Base-by-base conservation (phyloP, 2,113 vertebrate genomes). In the Coptodon rendalli region DNA sequence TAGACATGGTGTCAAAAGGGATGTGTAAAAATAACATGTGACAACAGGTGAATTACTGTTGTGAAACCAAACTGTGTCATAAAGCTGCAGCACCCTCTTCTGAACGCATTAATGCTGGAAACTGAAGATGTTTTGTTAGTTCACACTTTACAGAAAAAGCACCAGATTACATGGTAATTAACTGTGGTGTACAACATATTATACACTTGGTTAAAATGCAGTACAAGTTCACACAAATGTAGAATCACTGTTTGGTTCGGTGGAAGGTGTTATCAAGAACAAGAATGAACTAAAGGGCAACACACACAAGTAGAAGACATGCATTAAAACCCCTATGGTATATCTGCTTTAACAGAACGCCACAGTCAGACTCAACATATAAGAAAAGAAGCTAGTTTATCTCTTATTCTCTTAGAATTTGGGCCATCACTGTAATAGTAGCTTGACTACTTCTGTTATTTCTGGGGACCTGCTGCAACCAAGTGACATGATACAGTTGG, bases 101-200 rank as follows among this genome's bases (percentile, higher is more conserved):
- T 63, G 52, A 91, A 87, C n/a, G 27, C 12, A 78, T 87, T 63
- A 66, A 87, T 80, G 87, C 95, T 96, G 95, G 91, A 90, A 92
- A 94, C 14, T 45, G 54, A 94, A 93, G 85, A 95, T 43, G 85
- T 52, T 90, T 48, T 80, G 91, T 96, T 95, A 95, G 91, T 93
- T 90, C 38, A 87, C 85, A 86, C 86, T 40, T 78, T 78, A 34
- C 66, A 52, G 83, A 48, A 87, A 38, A 79, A 82, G 57, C 71
- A 76, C 34, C 85, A 85, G 83, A 83, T 83, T 22, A 43, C 17
- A 86, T 22, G 83, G 88, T 54, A 66, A 54, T 57, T 9, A 76
- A 90, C 22, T 63, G 24, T 11, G 80, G 43, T 14, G 68, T 16
- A n/a, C 36, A 80, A 73, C 31, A 22, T 45, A 88, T 61, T 1